Evolutionary conservation across 2,888 invertebrate species (phyloP), one percentile per base, ranked within the genome.

Genomic region (Thumatha senex): DNA sequence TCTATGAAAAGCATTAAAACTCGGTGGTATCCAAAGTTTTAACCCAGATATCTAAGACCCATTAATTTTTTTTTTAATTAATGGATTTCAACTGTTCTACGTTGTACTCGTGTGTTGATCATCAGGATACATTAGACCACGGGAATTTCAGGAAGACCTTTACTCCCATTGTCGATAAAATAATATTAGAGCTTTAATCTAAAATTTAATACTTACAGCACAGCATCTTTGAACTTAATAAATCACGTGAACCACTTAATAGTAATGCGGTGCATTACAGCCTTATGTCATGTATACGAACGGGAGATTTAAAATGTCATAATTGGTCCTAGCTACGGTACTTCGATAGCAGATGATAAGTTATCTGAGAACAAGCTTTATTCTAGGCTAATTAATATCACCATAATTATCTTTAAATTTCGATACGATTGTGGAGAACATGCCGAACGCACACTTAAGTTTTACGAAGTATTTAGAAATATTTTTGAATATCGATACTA

Each of bases 251-350:
- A 83, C 78, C 77, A 84, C 76, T 76, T 78, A 77, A 78, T 73
- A 77, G 90, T 88, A 87, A 89, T 90, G 87, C 83, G 50, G 50
- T 55, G 82, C 86, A 89, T 91, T 89, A 82, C 91, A 92, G 94
- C 94, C 94, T 94, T 94, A 94, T 92, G 92, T 93, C 93, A 94
- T 93, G 94, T 94, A 94, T 94, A 94, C 94, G 94, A 94, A 80
- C 74, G 68, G 84, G 80, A 73, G 67, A 67, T 82, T 89, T 82
- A 74, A 24, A 79, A 79, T 74, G 79, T 82, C 80, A 70, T 77
- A 82, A 81, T 78, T 80, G 82, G 81, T 82, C 81, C 80, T 84
- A 80, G 82, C 82, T 80, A 72, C 76, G 78, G 76, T 80, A 63
- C 76, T 80, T 68, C 70, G 70, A 78, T 80, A 80, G 80, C 74